Percentiles rank a stretch among this genome's conserved stretches.
Conservation (phyloP, 2,888 invertebrate genomes). For the Sylvicola cinctus region DNA sequence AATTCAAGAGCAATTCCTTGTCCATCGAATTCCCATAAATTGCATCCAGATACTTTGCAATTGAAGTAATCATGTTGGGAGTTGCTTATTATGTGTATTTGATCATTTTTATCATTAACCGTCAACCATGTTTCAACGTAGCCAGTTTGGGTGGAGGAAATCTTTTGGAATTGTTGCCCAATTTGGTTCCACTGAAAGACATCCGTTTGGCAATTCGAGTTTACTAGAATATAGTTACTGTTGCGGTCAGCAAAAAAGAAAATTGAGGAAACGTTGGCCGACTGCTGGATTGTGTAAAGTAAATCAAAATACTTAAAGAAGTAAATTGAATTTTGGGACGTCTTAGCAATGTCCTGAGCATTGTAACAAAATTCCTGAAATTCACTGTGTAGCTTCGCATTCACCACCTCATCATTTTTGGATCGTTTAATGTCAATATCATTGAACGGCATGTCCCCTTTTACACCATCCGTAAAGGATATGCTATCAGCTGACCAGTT, state of each 20-base stretch:
- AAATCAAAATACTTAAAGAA: constrained; percentile 29
- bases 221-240: constrained; percentile 14
- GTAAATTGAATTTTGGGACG: constrained; percentile 22
- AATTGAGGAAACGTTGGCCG: constrained; percentile 5
- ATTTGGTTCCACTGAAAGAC: constrained; percentile 24
- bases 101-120: constrained; percentile 13
- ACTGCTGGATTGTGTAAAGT: constrained; percentile 10
- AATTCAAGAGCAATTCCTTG: constrained; percentile 13
- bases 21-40: constrained; percentile 14
- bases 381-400: constrained; percentile 9
- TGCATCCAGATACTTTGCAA: constrained; percentile 12
- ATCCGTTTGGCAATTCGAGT: constrained; percentile 23
- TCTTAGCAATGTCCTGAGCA: constrained; percentile 14
- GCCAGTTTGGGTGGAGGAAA: constrained; percentile 25
- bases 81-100: constrained; percentile 19
- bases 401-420: not conserved
- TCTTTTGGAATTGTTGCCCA: constrained; percentile 12
- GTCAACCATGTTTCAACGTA: constrained; percentile 25
- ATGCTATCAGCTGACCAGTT: constrained; percentile 27
- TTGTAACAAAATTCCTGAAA: constrained; percentile 18
- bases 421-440: constrained; percentile 14
- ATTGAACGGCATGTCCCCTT: constrained; percentile 18
- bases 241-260: constrained; percentile 3
- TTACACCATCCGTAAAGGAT: constrained; percentile 18
- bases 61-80: constrained; percentile 9